Evolutionary conservation across 1,140 invertebrate species (phyloP).

Genomic region (Drosophila fuyamai): DNA sequence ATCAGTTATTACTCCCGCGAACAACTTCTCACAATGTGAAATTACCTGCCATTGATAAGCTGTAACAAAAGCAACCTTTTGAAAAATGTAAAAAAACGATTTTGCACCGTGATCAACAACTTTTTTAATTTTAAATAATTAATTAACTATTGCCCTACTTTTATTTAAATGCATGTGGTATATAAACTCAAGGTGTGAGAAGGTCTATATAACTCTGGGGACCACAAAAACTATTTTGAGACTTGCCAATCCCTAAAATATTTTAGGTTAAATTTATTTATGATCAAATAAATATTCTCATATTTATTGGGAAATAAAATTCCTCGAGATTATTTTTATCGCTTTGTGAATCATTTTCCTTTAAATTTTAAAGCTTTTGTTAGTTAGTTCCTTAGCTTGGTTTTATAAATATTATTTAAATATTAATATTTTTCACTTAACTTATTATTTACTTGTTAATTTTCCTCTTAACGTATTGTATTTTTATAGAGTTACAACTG

Average conservation of each 20-base stretch:
- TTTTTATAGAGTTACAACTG: not conserved
- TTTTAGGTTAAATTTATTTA: conserved; percentile 1
- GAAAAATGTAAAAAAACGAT: not conserved
- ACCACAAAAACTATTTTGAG: conserved; percentile 3
- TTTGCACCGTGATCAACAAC: not conserved
- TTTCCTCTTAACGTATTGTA: too few species aligned
- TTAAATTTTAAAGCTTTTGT: too few species aligned
- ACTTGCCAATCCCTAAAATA: not conserved
- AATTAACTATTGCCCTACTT: not conserved
- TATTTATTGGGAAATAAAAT: conserved; percentile 2
- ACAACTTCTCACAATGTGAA: conserved; percentile 39
- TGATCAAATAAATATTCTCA: not conserved
- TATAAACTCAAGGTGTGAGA: not conserved
- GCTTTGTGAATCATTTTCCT: conserved; percentile 1
- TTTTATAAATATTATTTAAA: not conserved
- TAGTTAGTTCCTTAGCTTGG: not conserved
- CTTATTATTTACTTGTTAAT: too few species aligned
- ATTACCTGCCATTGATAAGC: conserved; percentile 31
- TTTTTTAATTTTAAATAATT: not conserved
- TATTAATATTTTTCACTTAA: not conserved
- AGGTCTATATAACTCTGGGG: not conserved
- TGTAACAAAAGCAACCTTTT: conserved; percentile 2
- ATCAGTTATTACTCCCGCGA: conserved; percentile 5
- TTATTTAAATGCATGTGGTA: too few species aligned
- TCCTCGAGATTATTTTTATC: not conserved